These are phyloP conservation scores for Archegozetes longisetosus DNA, from an alignment of 1,140 invertebrate genomes.

Conservation along the genomic window DNA sequence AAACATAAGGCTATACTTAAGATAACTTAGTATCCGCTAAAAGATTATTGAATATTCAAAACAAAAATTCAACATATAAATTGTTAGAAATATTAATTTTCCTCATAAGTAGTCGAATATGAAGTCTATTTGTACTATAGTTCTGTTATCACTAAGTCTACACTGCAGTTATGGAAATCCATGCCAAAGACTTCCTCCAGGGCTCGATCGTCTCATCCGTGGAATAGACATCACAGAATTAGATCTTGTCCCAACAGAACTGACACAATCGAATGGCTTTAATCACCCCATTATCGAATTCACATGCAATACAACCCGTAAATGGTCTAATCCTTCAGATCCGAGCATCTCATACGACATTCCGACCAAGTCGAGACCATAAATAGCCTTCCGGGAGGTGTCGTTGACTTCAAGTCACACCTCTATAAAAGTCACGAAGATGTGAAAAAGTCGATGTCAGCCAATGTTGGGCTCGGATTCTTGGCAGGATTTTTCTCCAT, in stretches of 20 bases:
- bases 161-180: no score
- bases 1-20: no score
- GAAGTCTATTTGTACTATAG: no score
- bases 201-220: neutral
- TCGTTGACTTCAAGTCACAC: neutral
- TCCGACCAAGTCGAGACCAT: neutral
- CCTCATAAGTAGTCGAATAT: no score
- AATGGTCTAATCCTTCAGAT: neutral
- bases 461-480: neutral
- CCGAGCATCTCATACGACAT: no score
- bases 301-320: neutral
- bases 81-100: no score
- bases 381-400: neutral
- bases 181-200: neutral
- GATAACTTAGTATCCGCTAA: no score
- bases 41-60: no score
- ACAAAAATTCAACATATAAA: no score
- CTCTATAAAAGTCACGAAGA: neutral
- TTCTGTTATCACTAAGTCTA: no score
- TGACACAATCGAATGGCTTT: neutral
- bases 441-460: neutral
- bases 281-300: neutral
- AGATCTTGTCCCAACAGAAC: neutral
- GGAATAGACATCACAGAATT: slow-evolving; percentile 4
- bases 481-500: neutral